These are phyloP conservation scores for Calidris pugnax DNA, from an alignment of 2,113 vertebrate genomes.

Conservation along the genomic window DNA sequence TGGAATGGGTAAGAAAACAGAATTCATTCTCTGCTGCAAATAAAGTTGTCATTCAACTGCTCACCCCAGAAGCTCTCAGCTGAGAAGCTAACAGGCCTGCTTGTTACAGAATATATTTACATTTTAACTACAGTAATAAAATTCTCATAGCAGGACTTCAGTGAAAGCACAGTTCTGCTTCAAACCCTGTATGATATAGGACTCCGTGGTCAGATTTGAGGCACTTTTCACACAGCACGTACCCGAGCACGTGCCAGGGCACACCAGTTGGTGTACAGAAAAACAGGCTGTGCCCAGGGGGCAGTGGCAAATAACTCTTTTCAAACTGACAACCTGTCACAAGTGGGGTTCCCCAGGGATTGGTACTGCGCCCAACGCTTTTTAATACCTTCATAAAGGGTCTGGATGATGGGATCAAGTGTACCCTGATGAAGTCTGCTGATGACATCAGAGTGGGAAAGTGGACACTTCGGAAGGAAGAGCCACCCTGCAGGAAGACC, in stretches of 20 bases:
- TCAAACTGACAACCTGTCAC: background rate
- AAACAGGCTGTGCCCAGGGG: background rate
- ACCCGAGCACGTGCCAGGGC: background rate
- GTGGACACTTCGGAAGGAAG: background rate
- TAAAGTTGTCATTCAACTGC: background rate
- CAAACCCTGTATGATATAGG: background rate
- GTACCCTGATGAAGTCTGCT: background rate
- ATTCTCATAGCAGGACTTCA: background rate
- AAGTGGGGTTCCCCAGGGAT: background rate
- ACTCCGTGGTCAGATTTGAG: background rate
- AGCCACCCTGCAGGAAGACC: background rate
- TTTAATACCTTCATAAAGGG: background rate
- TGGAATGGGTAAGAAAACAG: background rate
- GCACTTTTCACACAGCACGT: background rate
- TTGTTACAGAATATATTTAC: background rate
- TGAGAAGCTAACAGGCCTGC: background rate
- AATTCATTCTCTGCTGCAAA: background rate
- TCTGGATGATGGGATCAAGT: background rate
- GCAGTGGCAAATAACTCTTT: background rate
- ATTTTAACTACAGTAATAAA: background rate
- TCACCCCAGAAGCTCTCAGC: background rate
- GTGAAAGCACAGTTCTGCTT: background rate
- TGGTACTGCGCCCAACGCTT: background rate
- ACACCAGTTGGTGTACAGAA: background rate
- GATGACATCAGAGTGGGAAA: background rate